Evolutionary conservation across 2,888 invertebrate genomes (phyloP), one percentile per base, ranked within the genome.

Genomic region (Hedychridium roseum): DNA sequence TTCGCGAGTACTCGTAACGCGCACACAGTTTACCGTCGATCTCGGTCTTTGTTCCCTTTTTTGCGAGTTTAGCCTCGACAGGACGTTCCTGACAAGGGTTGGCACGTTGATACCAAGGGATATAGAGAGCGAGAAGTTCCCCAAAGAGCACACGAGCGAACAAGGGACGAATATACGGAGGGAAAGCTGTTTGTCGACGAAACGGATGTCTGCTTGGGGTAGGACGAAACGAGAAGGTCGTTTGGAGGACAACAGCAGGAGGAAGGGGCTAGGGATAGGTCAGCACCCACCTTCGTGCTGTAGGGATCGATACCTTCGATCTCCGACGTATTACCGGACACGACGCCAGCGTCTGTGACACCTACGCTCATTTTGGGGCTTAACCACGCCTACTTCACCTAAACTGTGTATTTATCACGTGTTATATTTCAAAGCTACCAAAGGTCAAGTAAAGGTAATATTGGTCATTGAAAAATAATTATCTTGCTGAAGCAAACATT

Each of bases 181-280:
- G 38, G 21, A 34, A 44, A 48, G 52, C 50, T 60, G 63, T 67
- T 70, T 67, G 62, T 49, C 58, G 60, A 52, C 50, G 64, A 43
- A 62, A 61, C 64, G 57, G 57, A 63, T 66, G 65, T 65, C 64
- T 67, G 64, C 67, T 73, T 75, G 71, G 73, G 74, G 71, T 73
- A 75, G 74, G 74, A 69, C 71, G 64, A 57, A 60, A 62, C 59
- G 50, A 61, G 54, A 74, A 73, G 75, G 74, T 73, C 70, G 70
- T 61, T 40, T 61, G 61, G 57, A 73, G 72, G 73, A 68, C 71
- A 65, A n/a, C n/a, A 43, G 37, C 37, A 23, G 31, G 26, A 38
- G 46, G 44, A 40, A 46, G 37, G 53, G 54, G 65, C 68, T 73
- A 73, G 70, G 71, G 65, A 65, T 76, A 76, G 76, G 76, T 76